Percentiles rank a stretch among this genome's conserved stretches.
phyloP scores from a whole-genome alignment of 2,888 invertebrate genomes.

The Helleia helle region DNA sequence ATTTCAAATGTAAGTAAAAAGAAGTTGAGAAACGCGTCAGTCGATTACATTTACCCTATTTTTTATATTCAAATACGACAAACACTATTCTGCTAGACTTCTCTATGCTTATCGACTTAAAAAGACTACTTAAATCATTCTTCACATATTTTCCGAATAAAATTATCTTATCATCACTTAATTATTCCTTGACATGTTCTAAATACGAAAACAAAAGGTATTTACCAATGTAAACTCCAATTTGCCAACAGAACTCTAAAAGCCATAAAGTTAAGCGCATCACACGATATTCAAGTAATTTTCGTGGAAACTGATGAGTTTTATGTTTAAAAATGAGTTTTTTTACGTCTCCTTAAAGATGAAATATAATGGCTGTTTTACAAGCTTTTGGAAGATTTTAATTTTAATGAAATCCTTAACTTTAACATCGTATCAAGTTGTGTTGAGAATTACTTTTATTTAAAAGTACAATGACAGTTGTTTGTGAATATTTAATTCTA shows the following conservation, averaged over 20 bases:
- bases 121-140: no score
- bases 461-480: neutral
- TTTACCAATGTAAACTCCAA: no score
- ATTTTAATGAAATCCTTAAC: slow-evolving; percentile 5
- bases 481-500: neutral
- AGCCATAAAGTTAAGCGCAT: slow-evolving; percentile 4
- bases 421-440: slow-evolving; percentile 1
- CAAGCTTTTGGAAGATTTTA: slow-evolving; percentile 2
- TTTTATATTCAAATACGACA: no score
- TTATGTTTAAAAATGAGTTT: slow-evolving; percentile 7
- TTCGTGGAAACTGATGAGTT: slow-evolving; percentile 3
- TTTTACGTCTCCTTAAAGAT: slow-evolving; percentile 4
- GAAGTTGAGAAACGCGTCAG: no score
- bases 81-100: no score
- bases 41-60: no score
- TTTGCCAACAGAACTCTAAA: slow-evolving; percentile 1
- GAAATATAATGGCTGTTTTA: slow-evolving; percentile 9
- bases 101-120: no score
- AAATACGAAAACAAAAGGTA: no score
- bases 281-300: slow-evolving; percentile 1
- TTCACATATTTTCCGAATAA: no score
- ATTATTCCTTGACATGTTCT: no score
- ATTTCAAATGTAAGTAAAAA: no score
- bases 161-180: no score
- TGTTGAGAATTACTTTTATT: neutral